Conservation (phyloP, 2,888 invertebrate species). For the Cephalotes varians region DNA sequence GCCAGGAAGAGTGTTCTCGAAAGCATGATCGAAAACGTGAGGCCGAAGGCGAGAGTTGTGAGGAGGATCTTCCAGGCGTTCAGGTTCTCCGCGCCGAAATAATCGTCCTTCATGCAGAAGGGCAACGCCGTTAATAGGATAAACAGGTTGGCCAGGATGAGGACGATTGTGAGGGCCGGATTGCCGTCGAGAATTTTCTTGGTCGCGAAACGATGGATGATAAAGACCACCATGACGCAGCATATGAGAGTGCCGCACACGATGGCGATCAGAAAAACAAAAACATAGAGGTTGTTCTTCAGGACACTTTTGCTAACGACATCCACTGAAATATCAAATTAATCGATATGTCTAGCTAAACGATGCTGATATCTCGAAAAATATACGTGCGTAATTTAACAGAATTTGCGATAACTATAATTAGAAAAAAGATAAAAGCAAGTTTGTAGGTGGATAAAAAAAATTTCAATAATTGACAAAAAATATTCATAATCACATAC, state of each 20-base stretch:
- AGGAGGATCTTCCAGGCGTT: conserved; percentile 88
- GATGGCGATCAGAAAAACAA: conserved; percentile 89
- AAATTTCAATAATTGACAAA: background rate
- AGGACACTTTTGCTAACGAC: conserved; percentile 65
- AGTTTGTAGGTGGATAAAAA: background rate
- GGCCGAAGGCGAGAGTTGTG: conserved; percentile 88
- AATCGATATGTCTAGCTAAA: background rate
- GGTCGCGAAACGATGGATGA: conserved; percentile 89
- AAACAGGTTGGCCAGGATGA: conserved; percentile 85
- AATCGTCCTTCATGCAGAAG: conserved; percentile 83
- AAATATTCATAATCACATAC: background rate
- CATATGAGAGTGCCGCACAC: conserved; percentile 89
- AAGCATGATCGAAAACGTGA: conserved; percentile 89
- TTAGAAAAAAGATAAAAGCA: background rate
- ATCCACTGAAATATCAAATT: conserved; percentile 43
- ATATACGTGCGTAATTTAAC: background rate
- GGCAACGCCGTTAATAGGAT: conserved; percentile 85
- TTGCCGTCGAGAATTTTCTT: conserved; percentile 90
- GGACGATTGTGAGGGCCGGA: conserved; percentile 86
- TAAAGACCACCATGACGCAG: conserved; percentile 89
- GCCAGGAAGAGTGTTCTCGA: conserved; percentile 89
- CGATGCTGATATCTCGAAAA: background rate
- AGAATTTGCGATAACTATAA: background rate
- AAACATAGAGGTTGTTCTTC: conserved; percentile 87
- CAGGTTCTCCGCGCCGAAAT: conserved; percentile 81